phyloP scores from a whole-genome alignment of 2,888 invertebrate species.

The Tribolium freemani region DNA sequence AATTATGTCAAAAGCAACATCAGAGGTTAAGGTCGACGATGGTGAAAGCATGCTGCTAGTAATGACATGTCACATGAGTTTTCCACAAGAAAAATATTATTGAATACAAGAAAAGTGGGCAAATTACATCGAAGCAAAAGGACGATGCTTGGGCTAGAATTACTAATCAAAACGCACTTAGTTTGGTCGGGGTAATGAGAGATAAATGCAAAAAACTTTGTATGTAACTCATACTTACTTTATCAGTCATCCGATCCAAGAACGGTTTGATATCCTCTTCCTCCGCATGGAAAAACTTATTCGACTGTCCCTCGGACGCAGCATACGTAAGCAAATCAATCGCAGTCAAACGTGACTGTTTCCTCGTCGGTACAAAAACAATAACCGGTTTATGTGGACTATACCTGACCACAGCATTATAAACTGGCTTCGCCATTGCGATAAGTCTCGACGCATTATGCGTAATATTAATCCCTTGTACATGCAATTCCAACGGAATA shows the following conservation, averaged over 20 bases:
- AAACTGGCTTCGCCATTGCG: constrained; percentile 98
- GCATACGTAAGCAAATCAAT: constrained; percentile 96
- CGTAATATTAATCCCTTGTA: constrained; percentile 97
- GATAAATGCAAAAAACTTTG: too few species aligned
- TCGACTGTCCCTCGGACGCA: constrained; percentile 88
- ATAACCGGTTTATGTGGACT: constrained; percentile 88
- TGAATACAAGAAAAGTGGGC: too few species aligned
- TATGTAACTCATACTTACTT: constrained; percentile 69
- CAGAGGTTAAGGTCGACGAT: too few species aligned
- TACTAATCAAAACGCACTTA: too few species aligned
- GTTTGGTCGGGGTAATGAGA: too few species aligned
- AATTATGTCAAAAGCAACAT: too few species aligned
- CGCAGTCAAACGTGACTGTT: constrained; percentile 93
- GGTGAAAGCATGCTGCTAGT: too few species aligned
- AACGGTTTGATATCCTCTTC: constrained; percentile 91
- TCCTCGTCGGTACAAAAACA: constrained; percentile 92
- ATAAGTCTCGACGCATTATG: constrained; percentile 97
- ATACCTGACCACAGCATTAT: constrained; percentile 89
- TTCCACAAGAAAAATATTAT: too few species aligned
- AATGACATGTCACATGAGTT: too few species aligned
- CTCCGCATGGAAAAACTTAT: constrained; percentile 90
- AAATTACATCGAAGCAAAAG: too few species aligned
- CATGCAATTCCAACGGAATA: constrained; percentile 93
- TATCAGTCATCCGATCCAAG: constrained; percentile 88
- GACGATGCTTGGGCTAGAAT: too few species aligned